Evolutionary conservation across 2,888 invertebrate species (phyloP).

Genomic region (Drosophila trichaetosa): DNA sequence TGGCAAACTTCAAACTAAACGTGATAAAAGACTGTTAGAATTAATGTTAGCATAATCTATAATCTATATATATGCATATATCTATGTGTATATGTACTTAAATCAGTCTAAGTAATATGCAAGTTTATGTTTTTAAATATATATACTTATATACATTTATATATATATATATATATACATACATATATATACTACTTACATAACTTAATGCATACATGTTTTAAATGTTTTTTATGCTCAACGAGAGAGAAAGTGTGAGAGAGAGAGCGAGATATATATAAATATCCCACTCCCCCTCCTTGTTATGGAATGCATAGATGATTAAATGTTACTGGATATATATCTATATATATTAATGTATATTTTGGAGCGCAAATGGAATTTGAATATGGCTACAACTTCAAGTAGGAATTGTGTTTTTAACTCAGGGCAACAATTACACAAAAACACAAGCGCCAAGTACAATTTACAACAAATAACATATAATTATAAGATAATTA

Average conservation of each 20-base stretch:
- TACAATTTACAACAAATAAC: constrained; percentile 68
- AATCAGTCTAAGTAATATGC: constrained; percentile 47
- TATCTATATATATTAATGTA: not conserved
- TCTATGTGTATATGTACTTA: constrained; percentile 41
- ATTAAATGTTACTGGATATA: constrained; percentile 33
- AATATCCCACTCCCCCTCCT: constrained; percentile 2
- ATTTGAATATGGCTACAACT: constrained; percentile 34
- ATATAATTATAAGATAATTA: constrained; percentile 7
- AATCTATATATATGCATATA: constrained; percentile 3
- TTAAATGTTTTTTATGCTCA: constrained; percentile 55
- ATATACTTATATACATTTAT: constrained; percentile 4
- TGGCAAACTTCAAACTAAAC: constrained; percentile 65
- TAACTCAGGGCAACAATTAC: constrained; percentile 41
- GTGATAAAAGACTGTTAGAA: constrained; percentile 83
- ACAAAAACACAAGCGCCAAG: constrained; percentile 49
- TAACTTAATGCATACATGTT: constrained; percentile 32
- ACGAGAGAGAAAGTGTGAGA: constrained; percentile 1
- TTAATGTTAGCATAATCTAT: constrained; percentile 43
- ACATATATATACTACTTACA: not conserved
- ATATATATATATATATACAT: not conserved
- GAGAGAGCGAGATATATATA: not conserved
- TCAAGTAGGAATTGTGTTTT: constrained; percentile 29
- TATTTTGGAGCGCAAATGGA: constrained; percentile 45
- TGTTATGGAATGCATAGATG: constrained; percentile 44
- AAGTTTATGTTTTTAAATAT: constrained; percentile 35